Percentiles rank a stretch among this genome's conserved stretches.
phyloP scores from a whole-genome alignment of 2,888 invertebrate genomes.

The Sphaeridia pumilis region DNA sequence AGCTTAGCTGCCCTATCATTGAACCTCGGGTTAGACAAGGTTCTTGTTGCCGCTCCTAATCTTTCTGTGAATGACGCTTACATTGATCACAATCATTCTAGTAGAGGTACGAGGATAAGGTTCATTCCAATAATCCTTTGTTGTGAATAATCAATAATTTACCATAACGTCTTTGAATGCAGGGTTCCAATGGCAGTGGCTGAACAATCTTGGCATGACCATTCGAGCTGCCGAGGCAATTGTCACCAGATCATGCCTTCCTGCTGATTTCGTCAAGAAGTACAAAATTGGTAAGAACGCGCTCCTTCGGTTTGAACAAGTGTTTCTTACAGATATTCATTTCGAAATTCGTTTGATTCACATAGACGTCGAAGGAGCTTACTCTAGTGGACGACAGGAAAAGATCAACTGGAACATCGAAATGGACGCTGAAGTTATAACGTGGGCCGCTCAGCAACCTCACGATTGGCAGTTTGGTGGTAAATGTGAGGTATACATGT shows the following conservation, averaged over 20 bases:
- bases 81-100: too few relatives aligned
- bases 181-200: slow-evolving; percentile 48
- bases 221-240: slow-evolving; percentile 48
- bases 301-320: background rate
- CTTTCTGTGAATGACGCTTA: too few relatives aligned
- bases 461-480: slow-evolving; percentile 56
- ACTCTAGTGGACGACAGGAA: slow-evolving; percentile 18
- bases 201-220: slow-evolving; percentile 47
- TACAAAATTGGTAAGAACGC: slow-evolving; percentile 32
- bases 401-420: slow-evolving; percentile 45
- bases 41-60: slow-evolving; percentile 36
- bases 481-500: slow-evolving; percentile 49
- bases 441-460: slow-evolving; percentile 50
- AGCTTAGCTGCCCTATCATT: slow-evolving; percentile 47
- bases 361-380: slow-evolving; percentile 29
- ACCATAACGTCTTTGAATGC: too few relatives aligned
- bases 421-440: slow-evolving; percentile 51
- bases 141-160: too few relatives aligned
- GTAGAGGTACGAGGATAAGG: too few relatives aligned
- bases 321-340: too few relatives aligned
- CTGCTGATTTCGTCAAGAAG: slow-evolving; percentile 39
- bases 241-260: slow-evolving; percentile 43
- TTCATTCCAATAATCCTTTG: too few relatives aligned
- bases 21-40: slow-evolving; percentile 46
- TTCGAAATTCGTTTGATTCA: too few relatives aligned